These are phyloP conservation scores for Grallaria varia DNA, from an alignment of 2,113 vertebrate genomes.

Conservation along the genomic window DNA sequence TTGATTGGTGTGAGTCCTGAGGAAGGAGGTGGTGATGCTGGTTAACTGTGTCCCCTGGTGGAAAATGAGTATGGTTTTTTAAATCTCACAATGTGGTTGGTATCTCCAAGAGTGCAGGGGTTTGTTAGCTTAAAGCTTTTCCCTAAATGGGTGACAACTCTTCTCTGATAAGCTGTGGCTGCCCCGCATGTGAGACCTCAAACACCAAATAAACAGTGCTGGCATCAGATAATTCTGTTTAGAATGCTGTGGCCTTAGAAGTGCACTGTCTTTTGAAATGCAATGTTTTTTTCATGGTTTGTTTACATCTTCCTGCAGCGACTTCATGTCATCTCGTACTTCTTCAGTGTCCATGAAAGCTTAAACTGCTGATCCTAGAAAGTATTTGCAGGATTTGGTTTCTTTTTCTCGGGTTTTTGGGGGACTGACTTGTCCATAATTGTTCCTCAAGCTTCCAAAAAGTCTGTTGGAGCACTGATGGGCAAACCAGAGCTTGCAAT, in stretches of 20 bases:
- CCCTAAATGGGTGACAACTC: constrained; percentile 31
- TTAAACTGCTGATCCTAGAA: not conserved
- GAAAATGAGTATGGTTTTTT: constrained; percentile 1
- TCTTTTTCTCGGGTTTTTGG: not conserved
- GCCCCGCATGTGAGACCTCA: constrained; percentile 48
- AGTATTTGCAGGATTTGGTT: not conserved
- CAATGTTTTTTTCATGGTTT: constrained; percentile 28
- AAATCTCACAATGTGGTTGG: not conserved
- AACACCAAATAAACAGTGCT: constrained; percentile 68
- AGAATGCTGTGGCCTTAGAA: constrained; percentile 35
- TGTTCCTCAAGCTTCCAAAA: not conserved
- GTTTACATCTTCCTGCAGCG: constrained; percentile 33
- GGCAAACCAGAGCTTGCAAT: not conserved
- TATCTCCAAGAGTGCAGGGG: not conserved
- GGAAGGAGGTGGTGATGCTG: not conserved
- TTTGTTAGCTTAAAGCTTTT: constrained; percentile 35
- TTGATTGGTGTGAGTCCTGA: not conserved
- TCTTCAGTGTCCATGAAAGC: not conserved
- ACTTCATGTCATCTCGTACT: not conserved
- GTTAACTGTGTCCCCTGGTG: not conserved
- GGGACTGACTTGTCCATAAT: not conserved
- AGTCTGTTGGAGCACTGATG: not conserved
- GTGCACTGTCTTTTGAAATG: constrained; percentile 60
- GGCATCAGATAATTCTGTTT: constrained; percentile 64
- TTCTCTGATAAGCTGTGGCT: constrained; percentile 64